These are phyloP conservation scores for Prenolepis imparis DNA, from an alignment of 2,888 invertebrate species.

Conservation along the genomic window DNA sequence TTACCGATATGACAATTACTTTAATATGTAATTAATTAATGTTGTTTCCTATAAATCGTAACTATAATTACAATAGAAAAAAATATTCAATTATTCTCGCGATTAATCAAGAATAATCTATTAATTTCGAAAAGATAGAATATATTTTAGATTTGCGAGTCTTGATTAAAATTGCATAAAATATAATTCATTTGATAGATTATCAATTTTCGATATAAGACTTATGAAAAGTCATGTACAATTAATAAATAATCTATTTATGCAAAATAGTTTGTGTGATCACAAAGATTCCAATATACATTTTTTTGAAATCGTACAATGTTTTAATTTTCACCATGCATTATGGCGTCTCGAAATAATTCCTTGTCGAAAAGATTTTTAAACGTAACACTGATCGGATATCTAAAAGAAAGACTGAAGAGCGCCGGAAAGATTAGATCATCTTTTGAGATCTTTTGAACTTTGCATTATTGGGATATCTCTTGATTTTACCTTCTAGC, in stretches of 20 bases:
- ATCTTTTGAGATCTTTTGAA: not conserved
- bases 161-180: conserved; percentile 4
- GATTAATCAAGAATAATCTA: not conserved
- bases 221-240: not conserved
- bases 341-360: not conserved
- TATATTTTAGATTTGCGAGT: not conserved
- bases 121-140: not conserved
- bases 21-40: not conserved
- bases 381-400: not conserved
- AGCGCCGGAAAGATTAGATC: conserved; percentile 23
- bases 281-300: not conserved
- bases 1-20: not conserved
- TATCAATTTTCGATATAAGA: not conserved
- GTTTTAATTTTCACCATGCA: not conserved
- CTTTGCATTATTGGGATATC: conserved; percentile 6
- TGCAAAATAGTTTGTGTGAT: not conserved
- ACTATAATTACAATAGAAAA: not conserved
- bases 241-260: not conserved
- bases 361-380: not conserved
- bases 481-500: conserved; percentile 35
- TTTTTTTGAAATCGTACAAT: not conserved
- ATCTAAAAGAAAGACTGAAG: not conserved
- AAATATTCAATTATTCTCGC: not conserved
- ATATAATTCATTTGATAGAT: not conserved
- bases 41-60: not conserved